Base-by-base conservation (phyloP, 2,888 invertebrate species). In the Saturnia pavonia region DNA sequence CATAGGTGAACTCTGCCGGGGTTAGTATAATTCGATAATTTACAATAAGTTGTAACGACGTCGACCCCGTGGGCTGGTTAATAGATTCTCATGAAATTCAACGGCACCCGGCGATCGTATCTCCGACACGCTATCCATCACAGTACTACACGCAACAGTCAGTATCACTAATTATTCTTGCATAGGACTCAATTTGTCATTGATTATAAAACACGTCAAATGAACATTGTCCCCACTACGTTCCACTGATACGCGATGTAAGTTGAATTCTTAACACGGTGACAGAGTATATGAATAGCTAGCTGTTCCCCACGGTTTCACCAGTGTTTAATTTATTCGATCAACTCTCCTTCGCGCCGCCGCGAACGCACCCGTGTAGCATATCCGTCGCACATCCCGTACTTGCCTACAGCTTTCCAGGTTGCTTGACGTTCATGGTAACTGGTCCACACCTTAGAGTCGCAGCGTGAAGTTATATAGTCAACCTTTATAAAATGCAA, bases 41-140 rank as follows among this genome's bases (percentile, higher is more conserved):
- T 90, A 89, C 87, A 88, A 91, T 84, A 84, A 78, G 57, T 14
- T 60, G 75, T 78, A 34, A 79, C 77, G 77, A 77, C 75, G 77
- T 78, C 76, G 78, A 81, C 82, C 86, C 88, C 87, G 85, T 86
- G 78, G 87, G 88, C 88, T 85, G 83, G 85, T 88, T 88, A 89
- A 88, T 86, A 87, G 87, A 84, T 88, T 91, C 88, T 90, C 88
- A 86, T 86, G 88, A 88, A 91, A 91, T 90, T 91, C 90, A 90
- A 88, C 88, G 85, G 91, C 87, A 86, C 80, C 76, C 80, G 75
- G 77, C 82, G 91, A 91, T 90, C 82, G 82, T 90, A 91, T 91
- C 91, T 83, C 83, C 80, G 80, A 85, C 92, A 90, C 90, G 90
- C 90, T 85, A 92, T 91, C 89, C 87, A 89, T 91, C 91, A 91